phyloP scores from a whole-genome alignment of 2,113 vertebrate genomes.

The Noturus placidus region DNA sequence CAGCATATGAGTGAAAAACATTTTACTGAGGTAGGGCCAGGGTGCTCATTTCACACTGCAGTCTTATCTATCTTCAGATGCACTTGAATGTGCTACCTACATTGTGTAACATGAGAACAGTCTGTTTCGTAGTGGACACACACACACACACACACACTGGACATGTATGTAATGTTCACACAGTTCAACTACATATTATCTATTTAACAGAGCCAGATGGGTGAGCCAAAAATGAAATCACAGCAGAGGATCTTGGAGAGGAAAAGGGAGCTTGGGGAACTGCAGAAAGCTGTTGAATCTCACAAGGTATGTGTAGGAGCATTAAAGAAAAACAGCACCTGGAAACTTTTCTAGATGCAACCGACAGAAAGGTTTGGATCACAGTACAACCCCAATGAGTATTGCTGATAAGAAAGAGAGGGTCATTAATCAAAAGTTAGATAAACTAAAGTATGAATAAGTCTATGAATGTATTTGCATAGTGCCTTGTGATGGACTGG shows the following conservation, averaged over 20 bases:
- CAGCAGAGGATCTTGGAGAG: conserved; percentile 58
- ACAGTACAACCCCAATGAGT: background rate
- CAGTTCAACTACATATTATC: background rate
- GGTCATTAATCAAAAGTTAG: background rate
- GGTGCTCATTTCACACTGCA: background rate
- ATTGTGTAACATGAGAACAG: background rate
- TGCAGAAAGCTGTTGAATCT: conserved; percentile 63
- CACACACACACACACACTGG: background rate
- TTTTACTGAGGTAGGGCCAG: background rate
- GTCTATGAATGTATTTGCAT: background rate
- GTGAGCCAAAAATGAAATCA: conserved; percentile 61
- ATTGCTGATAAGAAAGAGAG: background rate
- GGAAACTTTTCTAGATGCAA: background rate
- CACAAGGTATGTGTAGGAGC: conserved; percentile 59
- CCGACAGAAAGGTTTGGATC: background rate
- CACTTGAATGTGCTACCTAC: background rate
- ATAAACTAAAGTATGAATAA: background rate
- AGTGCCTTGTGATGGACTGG: background rate
- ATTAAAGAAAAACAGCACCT: background rate
- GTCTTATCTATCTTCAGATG: background rate
- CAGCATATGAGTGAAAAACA: background rate
- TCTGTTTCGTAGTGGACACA: background rate
- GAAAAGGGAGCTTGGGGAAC: conserved; percentile 63
- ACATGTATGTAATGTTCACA: conserved; percentile 23
- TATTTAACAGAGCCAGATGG: conserved; percentile 25